Conservation (phyloP, 2,797 vertebrate species). For the Sebastes hubbsi region DNA sequence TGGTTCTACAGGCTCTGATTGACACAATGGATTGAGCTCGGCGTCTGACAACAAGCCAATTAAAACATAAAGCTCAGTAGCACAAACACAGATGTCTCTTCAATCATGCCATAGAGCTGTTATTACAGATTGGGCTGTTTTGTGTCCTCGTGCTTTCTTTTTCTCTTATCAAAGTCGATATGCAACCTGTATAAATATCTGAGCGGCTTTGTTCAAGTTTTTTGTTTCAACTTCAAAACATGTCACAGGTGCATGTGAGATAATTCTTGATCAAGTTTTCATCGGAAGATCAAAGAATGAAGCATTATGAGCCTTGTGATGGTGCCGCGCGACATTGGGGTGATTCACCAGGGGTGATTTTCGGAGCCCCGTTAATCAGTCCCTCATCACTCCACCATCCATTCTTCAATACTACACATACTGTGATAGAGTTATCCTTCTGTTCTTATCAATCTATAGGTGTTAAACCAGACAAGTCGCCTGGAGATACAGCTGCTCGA, state of each 20-base stretch:
- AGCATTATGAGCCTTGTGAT: conserved; percentile 30
- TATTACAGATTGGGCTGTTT: conserved; percentile 77
- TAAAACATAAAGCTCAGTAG: conserved; percentile 72
- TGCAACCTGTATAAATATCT: conserved; percentile 77
- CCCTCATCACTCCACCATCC: neutral
- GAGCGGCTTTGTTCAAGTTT: conserved; percentile 46
- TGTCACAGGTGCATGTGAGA: conserved; percentile 57
- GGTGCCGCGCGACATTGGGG: neutral
- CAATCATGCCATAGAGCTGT: conserved; percentile 67
- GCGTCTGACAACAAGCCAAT: conserved; percentile 72
- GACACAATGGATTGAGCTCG: conserved; percentile 59
- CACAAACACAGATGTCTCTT: conserved; percentile 73
- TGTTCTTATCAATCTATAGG: conserved; percentile 65
- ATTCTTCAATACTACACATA: neutral
- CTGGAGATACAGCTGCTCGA: conserved; percentile 88
- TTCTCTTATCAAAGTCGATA: conserved; percentile 56
- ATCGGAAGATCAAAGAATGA: conserved; percentile 45
- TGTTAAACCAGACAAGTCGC: conserved; percentile 87
- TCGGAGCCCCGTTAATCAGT: neutral
- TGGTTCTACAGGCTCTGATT: conserved; percentile 55
- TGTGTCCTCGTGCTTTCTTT: conserved; percentile 47
- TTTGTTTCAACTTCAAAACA: conserved; percentile 70
- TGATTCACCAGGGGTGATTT: conserved; percentile 1
- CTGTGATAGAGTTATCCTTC: neutral
- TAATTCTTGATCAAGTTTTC: conserved; percentile 35